phyloP scores from a whole-genome alignment of 2,797 vertebrate genomes.

The Pseudomugil tenellus region DNA sequence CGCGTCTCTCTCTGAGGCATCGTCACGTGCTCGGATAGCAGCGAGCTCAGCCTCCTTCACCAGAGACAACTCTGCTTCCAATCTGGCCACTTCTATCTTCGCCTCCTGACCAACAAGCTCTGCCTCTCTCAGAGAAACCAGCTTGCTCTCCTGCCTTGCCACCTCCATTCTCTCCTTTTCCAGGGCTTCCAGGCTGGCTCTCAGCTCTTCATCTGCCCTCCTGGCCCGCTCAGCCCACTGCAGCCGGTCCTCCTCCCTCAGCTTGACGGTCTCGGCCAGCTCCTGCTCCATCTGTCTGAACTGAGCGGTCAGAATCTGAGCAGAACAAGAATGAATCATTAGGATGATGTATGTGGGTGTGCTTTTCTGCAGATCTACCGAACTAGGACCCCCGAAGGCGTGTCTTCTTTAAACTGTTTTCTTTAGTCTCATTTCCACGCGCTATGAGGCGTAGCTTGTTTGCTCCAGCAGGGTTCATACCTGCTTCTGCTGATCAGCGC shows the following conservation, averaged over 20 bases:
- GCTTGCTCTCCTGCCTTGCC: constrained; percentile 51
- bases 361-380: constrained; percentile 18
- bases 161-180: constrained; percentile 57
- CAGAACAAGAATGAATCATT: constrained; percentile 4
- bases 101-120: constrained; percentile 57
- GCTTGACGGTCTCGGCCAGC: constrained; percentile 69
- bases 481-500: constrained; percentile 90
- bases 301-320: constrained; percentile 86
- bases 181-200: constrained; percentile 58
- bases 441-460: neutral
- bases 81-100: constrained; percentile 67
- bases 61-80: constrained; percentile 64
- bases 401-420: constrained; percentile 27
- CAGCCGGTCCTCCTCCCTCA: constrained; percentile 79
- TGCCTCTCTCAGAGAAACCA: constrained; percentile 59
- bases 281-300: constrained; percentile 89
- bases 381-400: constrained; percentile 18
- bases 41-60: constrained; percentile 58
- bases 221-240: constrained; percentile 57
- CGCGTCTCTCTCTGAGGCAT: constrained; percentile 13
- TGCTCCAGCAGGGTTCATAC: constrained; percentile 77
- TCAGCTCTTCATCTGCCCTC: constrained; percentile 67
- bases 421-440: neutral
- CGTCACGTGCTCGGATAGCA: constrained; percentile 32
- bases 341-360: constrained; percentile 26